Conservation (phyloP, 2,113 vertebrate species). For the Trachemys scripta region DNA sequence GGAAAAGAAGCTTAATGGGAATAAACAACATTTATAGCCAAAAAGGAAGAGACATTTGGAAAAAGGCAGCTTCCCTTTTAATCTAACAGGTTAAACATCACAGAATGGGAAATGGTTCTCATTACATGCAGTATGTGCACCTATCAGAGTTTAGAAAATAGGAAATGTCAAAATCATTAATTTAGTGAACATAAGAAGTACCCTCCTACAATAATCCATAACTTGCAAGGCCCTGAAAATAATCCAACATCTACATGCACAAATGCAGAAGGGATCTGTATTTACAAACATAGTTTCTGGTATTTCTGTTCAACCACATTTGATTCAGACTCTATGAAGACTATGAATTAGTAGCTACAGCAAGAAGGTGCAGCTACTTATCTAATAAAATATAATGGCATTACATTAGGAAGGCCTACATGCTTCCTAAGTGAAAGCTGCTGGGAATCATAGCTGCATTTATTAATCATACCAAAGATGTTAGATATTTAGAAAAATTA, state of each 20-base stretch:
- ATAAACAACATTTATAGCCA: not conserved
- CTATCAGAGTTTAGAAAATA: not conserved
- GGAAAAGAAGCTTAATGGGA: not conserved
- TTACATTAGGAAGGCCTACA: not conserved
- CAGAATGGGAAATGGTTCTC: not conserved
- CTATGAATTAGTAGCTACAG: not conserved
- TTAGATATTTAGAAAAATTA: too few species aligned
- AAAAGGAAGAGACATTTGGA: not conserved
- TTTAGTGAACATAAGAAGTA: not conserved
- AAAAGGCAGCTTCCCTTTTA: not conserved
- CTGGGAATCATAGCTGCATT: not conserved
- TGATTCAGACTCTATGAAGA: not conserved
- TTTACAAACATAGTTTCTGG: not conserved
- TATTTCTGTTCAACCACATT: not conserved
- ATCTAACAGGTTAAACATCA: not conserved
- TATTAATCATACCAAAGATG: not conserved
- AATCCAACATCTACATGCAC: fast-evolving
- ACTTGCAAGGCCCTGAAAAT: fast-evolving
- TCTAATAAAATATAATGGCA: not conserved
- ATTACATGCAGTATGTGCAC: not conserved
- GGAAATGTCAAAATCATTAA: not conserved
- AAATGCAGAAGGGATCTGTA: not conserved
- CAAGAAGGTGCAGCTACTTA: not conserved
- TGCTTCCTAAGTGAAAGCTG: not conserved
- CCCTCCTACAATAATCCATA: not conserved